A percentile compares a stretch with the other conserved stretches of the same genome.
Conservation (phyloP, 1,140 invertebrate genomes). For the Papilio polytes region DNA sequence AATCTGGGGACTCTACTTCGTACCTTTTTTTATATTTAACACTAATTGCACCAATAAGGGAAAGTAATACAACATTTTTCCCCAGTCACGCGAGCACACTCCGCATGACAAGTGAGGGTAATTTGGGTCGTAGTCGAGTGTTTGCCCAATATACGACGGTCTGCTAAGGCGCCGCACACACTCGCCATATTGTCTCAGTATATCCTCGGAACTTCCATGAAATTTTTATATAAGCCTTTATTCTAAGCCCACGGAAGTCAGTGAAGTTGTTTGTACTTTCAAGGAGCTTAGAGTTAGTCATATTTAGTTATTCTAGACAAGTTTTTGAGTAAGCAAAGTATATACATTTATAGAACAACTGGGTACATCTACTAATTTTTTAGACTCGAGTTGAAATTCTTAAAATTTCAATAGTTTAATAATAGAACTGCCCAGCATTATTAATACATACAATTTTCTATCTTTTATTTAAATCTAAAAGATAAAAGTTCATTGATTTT, state of each 20-base stretch:
- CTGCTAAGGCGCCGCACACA: conserved; percentile 44
- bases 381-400: not conserved
- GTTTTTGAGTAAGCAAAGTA: not conserved
- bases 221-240: not conserved
- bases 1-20: conserved; percentile 30
- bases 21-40: conserved; percentile 38
- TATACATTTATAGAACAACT: too few species aligned
- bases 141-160: conserved; percentile 54
- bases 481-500: not conserved
- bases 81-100: conserved; percentile 55
- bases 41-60: conserved; percentile 47
- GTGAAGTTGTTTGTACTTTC: not conserved
- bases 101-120: conserved; percentile 63
- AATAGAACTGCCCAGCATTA: too few species aligned
- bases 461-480: not conserved
- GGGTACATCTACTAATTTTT: too few species aligned
- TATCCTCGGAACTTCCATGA: not conserved
- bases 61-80: conserved; percentile 52
- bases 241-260: not conserved
- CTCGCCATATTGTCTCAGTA: conserved; percentile 20
- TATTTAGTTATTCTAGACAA: not conserved
- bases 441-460: not conserved
- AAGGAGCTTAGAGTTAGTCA: not conserved
- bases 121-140: conserved; percentile 64
- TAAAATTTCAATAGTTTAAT: not conserved